Base-by-base conservation (phyloP, 2,113 vertebrate genomes). In the Puffinus mauretanicus region DNA sequence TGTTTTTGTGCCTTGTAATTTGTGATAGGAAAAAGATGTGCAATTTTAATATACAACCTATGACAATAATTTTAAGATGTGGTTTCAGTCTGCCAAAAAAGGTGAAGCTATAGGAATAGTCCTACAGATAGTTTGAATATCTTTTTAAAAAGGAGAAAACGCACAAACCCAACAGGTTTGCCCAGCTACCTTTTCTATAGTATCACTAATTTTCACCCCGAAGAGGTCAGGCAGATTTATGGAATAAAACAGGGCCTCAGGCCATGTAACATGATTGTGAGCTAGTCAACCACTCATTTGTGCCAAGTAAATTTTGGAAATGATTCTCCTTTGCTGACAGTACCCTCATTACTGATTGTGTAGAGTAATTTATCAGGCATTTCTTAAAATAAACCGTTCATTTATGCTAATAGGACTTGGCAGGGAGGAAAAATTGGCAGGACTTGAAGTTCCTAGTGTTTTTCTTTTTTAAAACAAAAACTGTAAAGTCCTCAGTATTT, bases 371-470 rank as follows among this genome's bases (percentile, higher is more conserved):
- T 98, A 98, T 99, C 98, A 98, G 98, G 97, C 98, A 98, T 98
- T 98, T 99, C 98, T 98, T 98, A 98, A 99, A 99, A 99, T 98
- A 98, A 98, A 98, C 98, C 84, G 55, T 98, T 98, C 98, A 98
- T 98, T 99, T 98, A 98, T 98, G 98, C 98, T 98, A 98, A 98
- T 98, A 98, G 98, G 96, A 98, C 97, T 98, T 98, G 98, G 98
- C 98, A 98, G 97, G 96, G 97, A 97, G 97, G 91, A 98, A 98
- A 97, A 98, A 95, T 98, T 99, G 98, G 98, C 98, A 98, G 98
- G 87, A 98, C 98, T 98, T 98, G 97, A 95, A 98, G 98, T 98
- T 98, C 98, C 94, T 97, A 96, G 96, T 98, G 95, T 96, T 97
- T 97, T 97, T 96, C 95, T 96, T 96, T 98, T 98, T 96, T 96